Evolutionary conservation across 23 tunicate species (phyloP), one percentile per base, ranked within the genome.

Genomic region (Trididemnum miniatum): DNA sequence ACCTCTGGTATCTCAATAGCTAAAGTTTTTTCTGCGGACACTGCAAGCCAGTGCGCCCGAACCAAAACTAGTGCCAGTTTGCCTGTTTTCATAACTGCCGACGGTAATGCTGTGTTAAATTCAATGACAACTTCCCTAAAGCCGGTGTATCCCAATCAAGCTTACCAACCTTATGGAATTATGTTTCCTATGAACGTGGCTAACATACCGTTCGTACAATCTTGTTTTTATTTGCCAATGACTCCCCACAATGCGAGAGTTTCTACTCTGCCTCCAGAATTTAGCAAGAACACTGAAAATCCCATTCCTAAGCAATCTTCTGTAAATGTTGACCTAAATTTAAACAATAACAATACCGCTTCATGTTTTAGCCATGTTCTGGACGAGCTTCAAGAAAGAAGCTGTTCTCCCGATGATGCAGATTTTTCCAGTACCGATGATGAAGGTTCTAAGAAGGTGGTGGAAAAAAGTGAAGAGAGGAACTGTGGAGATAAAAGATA

Each of bases 331-430:
- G 15, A 44, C 15, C 54, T 9, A 44, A 44, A 44, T 15, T 15
- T 44, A 7, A 44, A 44, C 54, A 67, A 67, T 32, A 67, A 67
- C 38, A 31, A 33, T 38, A 67, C 75, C 9, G 38, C 38, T 4
- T 67, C 75, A 30, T 31, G 75, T 67, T 67, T 67, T 33, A 32
- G 38, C 32, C 75, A 67, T 67, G 75, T 67, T 5, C 38, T 67
- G 25, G 75, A 67, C 32, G 75, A 67, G 25, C n/a, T 62, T 22
- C 67, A 20, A 24, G 29, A 62, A 62, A 62, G n/a, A n/a, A n/a
- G n/a, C n/a, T n/a, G n/a, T n/a, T n/a, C n/a, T n/a, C n/a, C n/a
- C n/a, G n/a, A n/a, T n/a, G n/a, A n/a, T n/a, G n/a, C n/a, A n/a
- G n/a, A n/a, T n/a, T n/a, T n/a, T n/a, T n/a, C n/a, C n/a, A n/a